A percentile compares a stretch with the other conserved stretches of the same genome.
These are phyloP conservation scores for Cylas formicarius DNA, from an alignment of 1,140 invertebrate species.

Conservation along the genomic window DNA sequence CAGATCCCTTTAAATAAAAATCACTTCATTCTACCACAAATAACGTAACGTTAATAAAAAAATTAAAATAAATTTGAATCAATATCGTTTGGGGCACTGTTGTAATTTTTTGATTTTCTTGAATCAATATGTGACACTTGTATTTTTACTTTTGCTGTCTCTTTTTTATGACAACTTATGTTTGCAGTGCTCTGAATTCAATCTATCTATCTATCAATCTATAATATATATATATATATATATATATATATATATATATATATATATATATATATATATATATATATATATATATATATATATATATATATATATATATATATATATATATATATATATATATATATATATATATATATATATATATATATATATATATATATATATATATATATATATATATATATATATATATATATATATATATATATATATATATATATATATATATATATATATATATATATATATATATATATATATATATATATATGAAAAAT, in stretches of 20 bases:
- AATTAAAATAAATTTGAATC: neutral
- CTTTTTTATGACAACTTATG: too few relatives aligned
- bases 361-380: too few relatives aligned
- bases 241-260: slow-evolving; percentile 6
- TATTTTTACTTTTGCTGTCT: too few relatives aligned
- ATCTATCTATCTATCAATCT: neutral
- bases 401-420: too few relatives aligned
- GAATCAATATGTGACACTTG: slow-evolving; percentile 1
- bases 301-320: slow-evolving; percentile 6
- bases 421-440: too few relatives aligned
- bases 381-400: too few relatives aligned
- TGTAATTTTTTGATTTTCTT: slow-evolving; percentile 1
- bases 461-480: too few relatives aligned
- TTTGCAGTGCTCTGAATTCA: too few relatives aligned
- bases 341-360: slow-evolving; percentile 7
- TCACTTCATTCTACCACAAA: too few relatives aligned
- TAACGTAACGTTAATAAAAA: neutral
- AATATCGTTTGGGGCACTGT: neutral
- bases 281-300: slow-evolving; percentile 5
- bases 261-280: slow-evolving; percentile 6
- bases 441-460: too few relatives aligned
- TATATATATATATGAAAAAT: slow-evolving; percentile 1
- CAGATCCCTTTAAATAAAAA: too few relatives aligned
- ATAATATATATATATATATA: neutral
- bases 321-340: slow-evolving; percentile 7